A percentile compares a stretch with the other conserved stretches of the same genome.
These are phyloP conservation scores for Buphagus erythrorhynchus DNA, from an alignment of 2,797 vertebrate species.

Conservation along the genomic window DNA sequence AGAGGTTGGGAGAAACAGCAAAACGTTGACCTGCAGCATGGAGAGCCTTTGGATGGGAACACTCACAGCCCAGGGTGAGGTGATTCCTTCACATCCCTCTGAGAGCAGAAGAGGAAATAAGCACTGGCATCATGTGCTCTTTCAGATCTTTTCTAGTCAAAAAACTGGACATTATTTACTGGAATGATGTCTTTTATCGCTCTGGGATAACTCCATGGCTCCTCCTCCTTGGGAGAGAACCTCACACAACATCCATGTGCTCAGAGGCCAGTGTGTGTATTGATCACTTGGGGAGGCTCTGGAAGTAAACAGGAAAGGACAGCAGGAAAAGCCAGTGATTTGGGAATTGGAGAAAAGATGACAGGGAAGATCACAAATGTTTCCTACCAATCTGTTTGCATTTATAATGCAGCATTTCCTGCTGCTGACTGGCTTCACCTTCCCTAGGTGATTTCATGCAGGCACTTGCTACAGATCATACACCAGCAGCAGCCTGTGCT, in stretches of 20 bases:
- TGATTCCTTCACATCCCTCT: accelerated
- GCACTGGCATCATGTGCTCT: accelerated
- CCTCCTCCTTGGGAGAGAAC: neutral
- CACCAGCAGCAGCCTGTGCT: neutral
- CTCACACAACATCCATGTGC: accelerated
- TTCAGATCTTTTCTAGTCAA: neutral
- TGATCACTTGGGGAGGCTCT: neutral
- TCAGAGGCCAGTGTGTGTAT: accelerated
- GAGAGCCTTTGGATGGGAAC: accelerated
- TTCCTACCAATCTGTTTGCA: neutral
- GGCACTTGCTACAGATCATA: neutral
- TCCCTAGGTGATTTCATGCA: neutral
- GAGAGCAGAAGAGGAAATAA: neutral
- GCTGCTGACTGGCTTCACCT: neutral
- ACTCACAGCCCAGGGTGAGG: neutral
- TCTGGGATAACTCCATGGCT: neutral
- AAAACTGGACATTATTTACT: neutral
- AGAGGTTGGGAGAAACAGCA: accelerated
- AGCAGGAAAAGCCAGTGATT: neutral
- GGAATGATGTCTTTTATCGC: neutral
- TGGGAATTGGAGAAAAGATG: neutral
- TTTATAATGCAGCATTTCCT: accelerated
- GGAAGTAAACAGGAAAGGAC: neutral
- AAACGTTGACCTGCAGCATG: accelerated
- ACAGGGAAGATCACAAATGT: neutral